Conservation (phyloP, 2,797 vertebrate species). For the Chromobotia macracanthus region DNA sequence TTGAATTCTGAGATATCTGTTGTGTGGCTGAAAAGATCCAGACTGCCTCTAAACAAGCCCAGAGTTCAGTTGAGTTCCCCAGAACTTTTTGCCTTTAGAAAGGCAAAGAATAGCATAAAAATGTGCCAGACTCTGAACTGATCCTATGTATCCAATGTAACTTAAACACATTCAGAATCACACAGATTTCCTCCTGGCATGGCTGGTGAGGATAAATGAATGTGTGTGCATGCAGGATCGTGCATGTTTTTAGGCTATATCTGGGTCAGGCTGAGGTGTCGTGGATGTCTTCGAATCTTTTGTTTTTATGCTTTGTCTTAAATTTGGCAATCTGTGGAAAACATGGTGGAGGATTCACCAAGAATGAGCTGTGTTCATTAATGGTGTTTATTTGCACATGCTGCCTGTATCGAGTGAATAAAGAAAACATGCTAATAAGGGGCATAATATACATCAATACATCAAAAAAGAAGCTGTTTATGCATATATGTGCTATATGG, state of each 20-base stretch:
- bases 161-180: constrained; percentile 45
- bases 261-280: constrained; percentile 57
- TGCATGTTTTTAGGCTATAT: constrained; percentile 54
- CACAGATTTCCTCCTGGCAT: background rate
- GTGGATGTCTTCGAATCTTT: constrained; percentile 41
- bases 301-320: constrained; percentile 38
- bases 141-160: constrained; percentile 42
- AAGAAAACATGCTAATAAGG: too few relatives aligned
- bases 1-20: constrained; percentile 35
- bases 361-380: too few relatives aligned
- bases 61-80: constrained; percentile 31
- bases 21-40: constrained; percentile 50
- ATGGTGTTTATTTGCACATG: background rate
- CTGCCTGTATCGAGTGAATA: background rate
- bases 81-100: constrained; percentile 41
- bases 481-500: background rate
- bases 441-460: background rate
- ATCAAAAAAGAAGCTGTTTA: too few relatives aligned
- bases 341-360: background rate
- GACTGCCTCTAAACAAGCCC: constrained; percentile 57
- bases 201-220: background rate
- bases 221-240: background rate
- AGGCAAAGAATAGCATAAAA: constrained; percentile 37
- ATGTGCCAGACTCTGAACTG: constrained; percentile 44
- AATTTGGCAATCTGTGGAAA: constrained; percentile 15